A percentile compares a stretch with the other conserved stretches of the same genome.
Evolutionary conservation across 2,888 invertebrate species (phyloP).

Genomic region (Diadegma fenestrale): DNA sequence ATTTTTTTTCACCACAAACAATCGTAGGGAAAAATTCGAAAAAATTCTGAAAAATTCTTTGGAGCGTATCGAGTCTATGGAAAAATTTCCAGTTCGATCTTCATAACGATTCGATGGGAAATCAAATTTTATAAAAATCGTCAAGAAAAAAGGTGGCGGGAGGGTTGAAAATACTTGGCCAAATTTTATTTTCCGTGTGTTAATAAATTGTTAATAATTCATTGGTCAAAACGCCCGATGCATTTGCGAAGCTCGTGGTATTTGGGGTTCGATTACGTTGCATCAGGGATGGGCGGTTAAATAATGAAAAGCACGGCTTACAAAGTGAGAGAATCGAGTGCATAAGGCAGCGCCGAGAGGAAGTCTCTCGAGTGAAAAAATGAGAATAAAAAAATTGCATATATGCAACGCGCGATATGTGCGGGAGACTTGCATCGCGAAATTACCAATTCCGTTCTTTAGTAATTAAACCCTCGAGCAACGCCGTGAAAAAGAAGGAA

Average conservation of each 20-base stretch:
- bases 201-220: neutral
- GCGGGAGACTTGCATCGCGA: constrained; percentile 59
- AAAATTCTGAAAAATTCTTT: neutral
- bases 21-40: neutral
- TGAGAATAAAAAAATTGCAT: constrained; percentile 30
- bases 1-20: neutral
- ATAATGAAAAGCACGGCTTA: constrained; percentile 53
- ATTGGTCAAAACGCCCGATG: neutral
- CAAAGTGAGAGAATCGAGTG: constrained; percentile 57
- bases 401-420: constrained; percentile 34
- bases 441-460: constrained; percentile 68
- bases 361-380: constrained; percentile 15
- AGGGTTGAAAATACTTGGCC: neutral
- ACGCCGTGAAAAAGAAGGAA: constrained; percentile 50
- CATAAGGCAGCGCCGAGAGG: constrained; percentile 52
- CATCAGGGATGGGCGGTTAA: constrained; percentile 41
- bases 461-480: constrained; percentile 66
- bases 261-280: constrained; percentile 28
- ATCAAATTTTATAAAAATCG: neutral
- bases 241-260: neutral
- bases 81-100: neutral
- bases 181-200: no score
- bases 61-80: neutral
- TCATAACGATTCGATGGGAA: neutral
- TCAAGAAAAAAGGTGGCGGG: neutral